Percentiles rank a stretch among this genome's conserved stretches.
These are phyloP conservation scores for Manis javanica DNA, from an alignment of 2,797 vertebrate species.

Conservation along the genomic window DNA sequence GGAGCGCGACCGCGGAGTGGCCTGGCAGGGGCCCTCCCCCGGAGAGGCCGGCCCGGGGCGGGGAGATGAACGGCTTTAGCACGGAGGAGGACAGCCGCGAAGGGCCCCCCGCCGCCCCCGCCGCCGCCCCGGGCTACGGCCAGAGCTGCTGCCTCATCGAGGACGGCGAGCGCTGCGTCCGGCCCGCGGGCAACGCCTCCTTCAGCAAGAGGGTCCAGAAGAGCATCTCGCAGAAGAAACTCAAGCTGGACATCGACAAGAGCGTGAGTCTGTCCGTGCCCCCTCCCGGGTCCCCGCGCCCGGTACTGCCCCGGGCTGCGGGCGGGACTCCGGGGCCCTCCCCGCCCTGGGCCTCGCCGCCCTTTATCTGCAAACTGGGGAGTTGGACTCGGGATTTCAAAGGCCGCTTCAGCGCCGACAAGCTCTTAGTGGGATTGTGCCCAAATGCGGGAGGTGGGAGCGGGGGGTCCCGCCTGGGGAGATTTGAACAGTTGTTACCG, in stretches of 20 bases:
- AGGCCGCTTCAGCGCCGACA: slow-evolving; percentile 52
- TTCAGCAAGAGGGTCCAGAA: slow-evolving; percentile 99
- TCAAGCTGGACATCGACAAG: slow-evolving; percentile 98
- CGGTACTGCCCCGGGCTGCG: neutral
- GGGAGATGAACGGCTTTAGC: slow-evolving; percentile 97
- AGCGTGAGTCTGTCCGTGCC: slow-evolving; percentile 89
- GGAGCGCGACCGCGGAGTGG: slow-evolving; percentile 62
- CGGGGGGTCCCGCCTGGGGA: neutral
- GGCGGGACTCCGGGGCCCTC: neutral
- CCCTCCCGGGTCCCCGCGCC: neutral
- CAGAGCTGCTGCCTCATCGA: slow-evolving; percentile 98
- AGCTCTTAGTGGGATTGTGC: neutral
- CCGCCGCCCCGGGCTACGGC: slow-evolving; percentile 92
- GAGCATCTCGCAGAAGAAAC: slow-evolving; percentile 98
- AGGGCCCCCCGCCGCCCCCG: slow-evolving; percentile 87
- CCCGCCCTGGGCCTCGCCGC: slow-evolving; percentile 55
- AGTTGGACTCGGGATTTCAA: neutral
- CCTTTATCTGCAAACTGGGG: neutral
- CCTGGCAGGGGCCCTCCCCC: slow-evolving; percentile 16
- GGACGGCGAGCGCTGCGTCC: slow-evolving; percentile 96
- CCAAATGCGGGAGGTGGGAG: neutral
- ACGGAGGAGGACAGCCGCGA: slow-evolving; percentile 98
- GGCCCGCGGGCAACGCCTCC: slow-evolving; percentile 97
- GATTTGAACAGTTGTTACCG: slow-evolving; percentile 6
- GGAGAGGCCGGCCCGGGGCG: slow-evolving; percentile 59